Evolutionary conservation across 2,797 vertebrate genomes (phyloP).

Genomic region (Cygnus olor): DNA sequence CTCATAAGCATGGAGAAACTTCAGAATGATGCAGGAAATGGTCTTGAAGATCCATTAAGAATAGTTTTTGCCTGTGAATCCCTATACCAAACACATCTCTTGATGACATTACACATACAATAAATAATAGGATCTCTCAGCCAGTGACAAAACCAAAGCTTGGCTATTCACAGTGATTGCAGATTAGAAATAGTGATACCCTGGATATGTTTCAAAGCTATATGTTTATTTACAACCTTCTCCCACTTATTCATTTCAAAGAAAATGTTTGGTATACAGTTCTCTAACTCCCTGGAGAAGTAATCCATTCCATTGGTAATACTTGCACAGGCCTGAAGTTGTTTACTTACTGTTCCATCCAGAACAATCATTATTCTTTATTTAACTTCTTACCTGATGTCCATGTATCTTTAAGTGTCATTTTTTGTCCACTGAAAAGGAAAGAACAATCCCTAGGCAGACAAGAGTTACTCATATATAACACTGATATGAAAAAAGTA

Average conservation of each 20-base stretch:
- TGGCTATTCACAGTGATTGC: not conserved
- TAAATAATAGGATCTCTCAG: not conserved
- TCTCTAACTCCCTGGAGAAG: not conserved
- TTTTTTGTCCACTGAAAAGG: not conserved
- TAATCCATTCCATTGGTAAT: not conserved
- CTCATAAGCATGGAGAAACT: not conserved
- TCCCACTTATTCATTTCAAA: not conserved
- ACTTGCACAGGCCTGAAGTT: not conserved
- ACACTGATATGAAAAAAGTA: not conserved
- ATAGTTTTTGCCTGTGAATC: not conserved
- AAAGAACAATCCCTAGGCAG: not conserved
- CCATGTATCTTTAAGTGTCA: not conserved
- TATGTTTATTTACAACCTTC: not conserved
- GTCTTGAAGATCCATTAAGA: not conserved
- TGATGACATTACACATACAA: not conserved
- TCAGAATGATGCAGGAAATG: not conserved
- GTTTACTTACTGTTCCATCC: not conserved
- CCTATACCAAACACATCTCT: rapidly evolving
- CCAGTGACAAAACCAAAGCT: not conserved
- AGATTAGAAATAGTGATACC: not conserved
- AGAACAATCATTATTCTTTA: not conserved
- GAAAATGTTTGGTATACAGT: not conserved
- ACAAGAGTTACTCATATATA: not conserved
- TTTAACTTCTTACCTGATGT: not conserved
- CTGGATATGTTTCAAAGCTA: not conserved